These are phyloP conservation scores for Etheostoma cragini DNA, from an alignment of 2,113 vertebrate genomes.

Conservation along the genomic window DNA sequence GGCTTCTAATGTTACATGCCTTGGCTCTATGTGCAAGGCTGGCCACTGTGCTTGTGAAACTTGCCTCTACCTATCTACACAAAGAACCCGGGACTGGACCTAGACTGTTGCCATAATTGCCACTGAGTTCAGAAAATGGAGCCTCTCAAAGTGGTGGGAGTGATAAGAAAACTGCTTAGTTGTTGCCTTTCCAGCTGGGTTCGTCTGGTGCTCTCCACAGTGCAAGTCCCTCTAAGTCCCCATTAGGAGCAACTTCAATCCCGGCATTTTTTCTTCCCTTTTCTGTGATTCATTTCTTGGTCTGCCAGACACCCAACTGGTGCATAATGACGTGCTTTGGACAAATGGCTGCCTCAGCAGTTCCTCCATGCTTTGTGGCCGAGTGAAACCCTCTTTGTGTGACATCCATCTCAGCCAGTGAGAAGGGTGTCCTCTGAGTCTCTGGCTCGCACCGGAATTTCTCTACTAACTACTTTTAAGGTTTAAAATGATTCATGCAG, in stretches of 20 bases:
- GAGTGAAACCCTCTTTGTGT: constrained; percentile 51
- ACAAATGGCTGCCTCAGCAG: constrained; percentile 67
- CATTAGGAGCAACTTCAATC: constrained; percentile 52
- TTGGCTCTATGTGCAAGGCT: constrained; percentile 30
- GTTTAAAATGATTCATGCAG: constrained; percentile 41
- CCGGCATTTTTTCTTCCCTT: constrained; percentile 28
- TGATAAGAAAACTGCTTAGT: constrained; percentile 65
- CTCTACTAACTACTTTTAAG: constrained; percentile 7
- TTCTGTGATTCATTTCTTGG: constrained; percentile 51
- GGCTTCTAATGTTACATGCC: constrained; percentile 44
- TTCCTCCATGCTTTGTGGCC: constrained; percentile 51
- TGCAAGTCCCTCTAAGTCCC: constrained; percentile 44
- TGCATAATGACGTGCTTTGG: constrained; percentile 63
- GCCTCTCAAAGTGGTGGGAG: constrained; percentile 42
- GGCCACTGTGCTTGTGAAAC: constrained; percentile 50
- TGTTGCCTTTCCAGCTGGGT: constrained; percentile 70
- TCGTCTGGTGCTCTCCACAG: constrained; percentile 44
- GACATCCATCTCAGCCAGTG: constrained; percentile 35
- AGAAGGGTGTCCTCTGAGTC: constrained; percentile 22
- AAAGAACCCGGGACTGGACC: constrained; percentile 59
- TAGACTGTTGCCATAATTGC: constrained; percentile 57
- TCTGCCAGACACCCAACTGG: constrained; percentile 54
- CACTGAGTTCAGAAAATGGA: constrained; percentile 61
- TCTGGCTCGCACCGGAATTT: constrained; percentile 10
- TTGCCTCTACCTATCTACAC: constrained; percentile 54